Evolutionary conservation across 2,113 vertebrate genomes (phyloP), one percentile per base, ranked within the genome.

Genomic region (Nothobranchius furzeri): DNA sequence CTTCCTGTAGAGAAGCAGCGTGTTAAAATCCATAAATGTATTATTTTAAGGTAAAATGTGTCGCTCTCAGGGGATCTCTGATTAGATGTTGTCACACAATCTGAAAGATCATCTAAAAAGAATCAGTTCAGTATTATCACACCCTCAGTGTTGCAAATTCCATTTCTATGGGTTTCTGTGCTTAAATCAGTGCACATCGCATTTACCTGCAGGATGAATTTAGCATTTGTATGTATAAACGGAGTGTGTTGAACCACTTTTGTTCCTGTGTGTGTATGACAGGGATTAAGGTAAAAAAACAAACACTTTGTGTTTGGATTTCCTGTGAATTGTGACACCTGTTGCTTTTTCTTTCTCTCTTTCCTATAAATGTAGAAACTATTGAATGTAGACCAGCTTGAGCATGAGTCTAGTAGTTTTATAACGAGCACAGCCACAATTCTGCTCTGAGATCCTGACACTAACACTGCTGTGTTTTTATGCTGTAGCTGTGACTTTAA

Each of bases 231-330:
- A 20, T 20, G 43, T 35, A 35, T 35, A 30, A 14, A 47, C 12
- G 15, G 8, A 9, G 54, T 50, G 69, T 46, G 50, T 56, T 64
- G 57, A 67, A 53, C 70, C 51, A 60, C 71, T 70, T 20, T 61
- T 64, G 72, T 77, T 72, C 73, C 70, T 85, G 65, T 69, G 57
- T 36, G 48, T 54, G 12, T 67, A 45, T 60, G 62, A 80, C 6
- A 36, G 70, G 69, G 54, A 70, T 73, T 61, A 61, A 51, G 51
- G 61, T 61, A 50, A 50, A 56, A 50, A 56, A 70, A 40, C 61
- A 61, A 81, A 67, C 53, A 30, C 51, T 80, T 78, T 78, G 77
- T 71, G 82, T 83, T 83, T 70, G 54, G 67, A 83, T 61, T 68
- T 58, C 74, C 81, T 82, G 78, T 78, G 73, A 84, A 72, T 64